Evolutionary conservation across 2,113 vertebrate species (phyloP), one percentile per base, ranked within the genome.

Genomic region (Petrocephalus microphthalmus): DNA sequence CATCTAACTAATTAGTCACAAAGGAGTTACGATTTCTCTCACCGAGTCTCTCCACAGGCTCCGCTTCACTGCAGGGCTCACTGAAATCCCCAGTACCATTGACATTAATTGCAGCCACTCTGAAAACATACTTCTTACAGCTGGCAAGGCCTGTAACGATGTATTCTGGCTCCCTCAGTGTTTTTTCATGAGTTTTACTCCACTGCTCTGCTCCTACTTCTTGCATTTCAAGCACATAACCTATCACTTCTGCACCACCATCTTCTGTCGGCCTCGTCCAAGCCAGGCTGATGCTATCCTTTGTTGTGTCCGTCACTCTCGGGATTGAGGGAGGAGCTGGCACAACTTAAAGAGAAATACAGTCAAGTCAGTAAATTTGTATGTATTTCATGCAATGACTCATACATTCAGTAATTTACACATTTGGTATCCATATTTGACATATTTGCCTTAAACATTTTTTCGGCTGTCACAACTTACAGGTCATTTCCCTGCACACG

Each of bases 71-170:
- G 90, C 94, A 96, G 2, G 96, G 93, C 90, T 97, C 97, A 1
- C 98, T 99, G 90, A 97, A 97, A 94, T 99, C 98, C 92, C 98
- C 98, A 64, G 95, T 96, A 17, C 98, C 98, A 84, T 98, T 99
- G 57, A 96, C 89, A 20, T 99, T 99, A 92, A 97, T 94, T 53
- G 97, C 97, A 88, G 98, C 97, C 56, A 98, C 98, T 95, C 96
- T 96, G 93, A 99, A 99, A 90, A 93, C 94, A 90, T 99, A 99
- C 93, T 98, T 99, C 92, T 97, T 98, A 60, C 90, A 93, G 84
- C 92, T 93, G 89, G 96, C 95, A 84, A 99, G 97, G 89, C 95
- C 95, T 5, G 94, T 94, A 33, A 97, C 95, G 0, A 96, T 96
- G 90, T 97, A 95, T 89, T 99, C 98, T 6, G 96, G 74, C 74